A percentile compares a stretch with the other conserved stretches of the same genome.
phyloP scores from a whole-genome alignment of 2,888 invertebrate genomes.

The Stratiomys singularior region DNA sequence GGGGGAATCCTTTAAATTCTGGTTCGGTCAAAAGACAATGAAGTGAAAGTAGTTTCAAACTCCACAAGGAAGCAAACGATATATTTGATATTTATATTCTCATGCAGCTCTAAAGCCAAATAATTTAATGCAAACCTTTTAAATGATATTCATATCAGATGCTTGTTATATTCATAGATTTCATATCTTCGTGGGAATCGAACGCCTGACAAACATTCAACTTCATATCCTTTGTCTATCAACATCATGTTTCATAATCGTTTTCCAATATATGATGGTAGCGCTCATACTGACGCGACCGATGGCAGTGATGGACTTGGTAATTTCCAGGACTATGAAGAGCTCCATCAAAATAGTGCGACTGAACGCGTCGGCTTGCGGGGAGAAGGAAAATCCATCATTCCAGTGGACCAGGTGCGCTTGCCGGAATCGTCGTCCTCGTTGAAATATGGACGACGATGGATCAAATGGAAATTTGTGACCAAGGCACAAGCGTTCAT shows the following conservation, averaged over 20 bases:
- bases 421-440: not conserved
- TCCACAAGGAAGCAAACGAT: no score
- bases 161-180: slow-evolving; percentile 7
- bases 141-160: not conserved
- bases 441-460: slow-evolving; percentile 4
- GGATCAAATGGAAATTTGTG: slow-evolving; percentile 50
- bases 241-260: slow-evolving; percentile 53
- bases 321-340: slow-evolving; percentile 23
- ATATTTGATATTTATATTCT: no score
- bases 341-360: not conserved
- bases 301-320: not conserved
- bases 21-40: no score
- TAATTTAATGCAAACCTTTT: no score
- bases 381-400: slow-evolving; percentile 6
- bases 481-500: slow-evolving; percentile 59
- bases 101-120: no score
- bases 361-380: slow-evolving; percentile 4
- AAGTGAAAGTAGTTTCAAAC: no score
- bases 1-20: no score
- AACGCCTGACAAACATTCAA: slow-evolving; percentile 32
- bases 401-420: slow-evolving; percentile 14
- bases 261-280: slow-evolving; percentile 46
- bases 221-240: slow-evolving; percentile 31
- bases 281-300: not conserved
- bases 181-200: slow-evolving; percentile 23